Percentiles rank a stretch among this genome's conserved stretches.
phyloP scores from a whole-genome alignment of 2,888 invertebrate genomes.

The Melanostoma scalare region DNA sequence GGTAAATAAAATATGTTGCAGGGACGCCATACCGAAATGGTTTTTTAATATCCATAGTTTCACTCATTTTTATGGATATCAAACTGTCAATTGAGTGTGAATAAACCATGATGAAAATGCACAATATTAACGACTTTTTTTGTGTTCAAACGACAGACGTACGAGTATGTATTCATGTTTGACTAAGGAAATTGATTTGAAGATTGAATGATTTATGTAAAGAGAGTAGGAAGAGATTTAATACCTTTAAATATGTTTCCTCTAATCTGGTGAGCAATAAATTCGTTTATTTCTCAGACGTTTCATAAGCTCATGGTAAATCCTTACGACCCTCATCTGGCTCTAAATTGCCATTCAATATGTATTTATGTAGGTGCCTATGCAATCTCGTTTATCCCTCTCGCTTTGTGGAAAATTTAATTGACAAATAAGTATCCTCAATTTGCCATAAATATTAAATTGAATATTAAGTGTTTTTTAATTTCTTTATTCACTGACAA shows the following conservation, averaged over 20 bases:
- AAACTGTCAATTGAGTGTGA: too few relatives aligned
- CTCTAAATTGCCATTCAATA: constrained; percentile 14
- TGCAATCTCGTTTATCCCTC: constrained; percentile 29
- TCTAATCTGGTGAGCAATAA: constrained; percentile 51
- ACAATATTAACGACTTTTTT: too few relatives aligned
- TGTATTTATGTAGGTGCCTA: background rate
- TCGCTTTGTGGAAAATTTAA: constrained; percentile 21
- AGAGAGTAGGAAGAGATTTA: constrained; percentile 28
- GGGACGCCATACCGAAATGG: background rate
- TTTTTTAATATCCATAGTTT: background rate
- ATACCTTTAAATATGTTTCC: constrained; percentile 37
- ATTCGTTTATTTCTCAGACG: constrained; percentile 48
- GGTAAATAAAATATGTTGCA: too few relatives aligned
- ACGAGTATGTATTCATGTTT: too few relatives aligned
- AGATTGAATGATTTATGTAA: constrained; percentile 9
- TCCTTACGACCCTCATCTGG: constrained; percentile 13
- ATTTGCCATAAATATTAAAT: too few relatives aligned
- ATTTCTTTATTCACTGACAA: too few relatives aligned
- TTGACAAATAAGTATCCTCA: too few relatives aligned
- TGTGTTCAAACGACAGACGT: too few relatives aligned
- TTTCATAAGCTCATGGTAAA: constrained; percentile 33
- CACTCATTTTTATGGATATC: background rate
- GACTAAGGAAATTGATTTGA: constrained; percentile 1
- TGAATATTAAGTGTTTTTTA: too few relatives aligned
- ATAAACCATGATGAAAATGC: too few relatives aligned